Evolutionary conservation across 2,797 vertebrate species (phyloP), one percentile per base, ranked within the genome.

Genomic region (Lycodopsis pacificus): DNA sequence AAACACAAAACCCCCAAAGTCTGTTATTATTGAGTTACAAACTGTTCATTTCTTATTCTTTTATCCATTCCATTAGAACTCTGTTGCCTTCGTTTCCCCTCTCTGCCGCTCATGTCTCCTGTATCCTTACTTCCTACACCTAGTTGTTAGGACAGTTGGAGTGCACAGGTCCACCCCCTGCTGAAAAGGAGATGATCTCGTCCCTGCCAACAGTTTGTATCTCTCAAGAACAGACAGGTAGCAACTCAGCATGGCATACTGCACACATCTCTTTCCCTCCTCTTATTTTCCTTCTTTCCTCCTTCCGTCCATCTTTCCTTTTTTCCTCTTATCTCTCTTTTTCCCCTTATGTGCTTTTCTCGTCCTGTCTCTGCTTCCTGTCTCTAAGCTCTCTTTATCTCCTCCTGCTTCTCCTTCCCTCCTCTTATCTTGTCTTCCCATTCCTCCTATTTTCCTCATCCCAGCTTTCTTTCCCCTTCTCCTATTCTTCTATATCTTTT

Each of bases 71-170:
- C 48, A 36, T 14, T 36, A 4, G 25, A 0, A 32, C 38, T 57
- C 2, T 25, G 8, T 57, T 63, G 25, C 48, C 48, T 49, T 49
- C 8, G 19, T 49, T 49, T n/a, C 48, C 48, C 48, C 48, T 64
- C 8, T 51, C 56, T 49, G 11, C 27, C 15, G 63, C 32, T 66
- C 56, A 10, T 69, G 59, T 48, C 27, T 48, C 20, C 34, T 12
- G 4, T 2, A n/a, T 68, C 51, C 22, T 6, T 48, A 5, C 30
- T 56, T 61, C 73, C 25, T 49, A n/a, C 49, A 9, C 67, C 25
- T 7, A 98, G 97, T 94, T 98, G 91, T 82, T 97, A 85, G 96
- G 96, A 57, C 97, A 97, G 87, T 72, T 97, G 92, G 97, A 98
- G 82, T 96, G 94, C 86, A 93, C 95, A 2, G 97, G 97, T 3